Evolutionary conservation across 2,888 invertebrate species (phyloP), one percentile per base, ranked within the genome.

Genomic region (Harpalus rufipes): DNA sequence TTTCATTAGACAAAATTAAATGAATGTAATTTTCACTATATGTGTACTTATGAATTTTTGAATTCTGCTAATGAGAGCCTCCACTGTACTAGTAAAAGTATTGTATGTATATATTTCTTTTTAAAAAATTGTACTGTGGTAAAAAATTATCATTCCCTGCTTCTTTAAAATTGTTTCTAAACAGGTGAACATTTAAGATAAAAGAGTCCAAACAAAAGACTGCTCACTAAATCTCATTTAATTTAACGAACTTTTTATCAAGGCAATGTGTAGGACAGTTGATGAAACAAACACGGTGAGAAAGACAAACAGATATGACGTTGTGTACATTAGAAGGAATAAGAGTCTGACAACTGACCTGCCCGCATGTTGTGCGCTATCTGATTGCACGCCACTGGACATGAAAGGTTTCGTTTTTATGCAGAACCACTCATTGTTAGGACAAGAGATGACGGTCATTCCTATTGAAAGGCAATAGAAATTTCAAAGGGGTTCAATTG

Each of bases 331-430:
- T 18, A 16, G 44, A 74, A 74, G 44, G 72, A 74, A 41, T 44
- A 5, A 7, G 44, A 8, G 41, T 4, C 18, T 14, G 44, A 44
- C 58, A 78, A 78, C 78, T 78, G 78, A 78, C 78, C 72, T 74
- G 59, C 82, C 82, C 72, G 82, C 82, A 82, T 72, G 41, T 32
- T 32, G 32, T 25, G 32, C 12, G 39, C 18, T 82, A 72, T 82
- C 82, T 74, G 82, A 82, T 82, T 82, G 82, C 82, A 74, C 82
- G 74, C 72, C 72, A 59, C 82, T 82, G 82, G 82, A 82, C 82
- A 82, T 82, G 74, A 82, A 82, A 82, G 82, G 72, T 68, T 56
- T 82, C 61, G 61, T 59, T 80, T 80, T 80, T 80, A 78, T 59
- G 78, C 58, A 58, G 21, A 32, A 58, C 39, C 58, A 76, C 44